These are phyloP conservation scores for Riptortus pedestris DNA, from an alignment of 1,140 invertebrate genomes.

Conservation along the genomic window DNA sequence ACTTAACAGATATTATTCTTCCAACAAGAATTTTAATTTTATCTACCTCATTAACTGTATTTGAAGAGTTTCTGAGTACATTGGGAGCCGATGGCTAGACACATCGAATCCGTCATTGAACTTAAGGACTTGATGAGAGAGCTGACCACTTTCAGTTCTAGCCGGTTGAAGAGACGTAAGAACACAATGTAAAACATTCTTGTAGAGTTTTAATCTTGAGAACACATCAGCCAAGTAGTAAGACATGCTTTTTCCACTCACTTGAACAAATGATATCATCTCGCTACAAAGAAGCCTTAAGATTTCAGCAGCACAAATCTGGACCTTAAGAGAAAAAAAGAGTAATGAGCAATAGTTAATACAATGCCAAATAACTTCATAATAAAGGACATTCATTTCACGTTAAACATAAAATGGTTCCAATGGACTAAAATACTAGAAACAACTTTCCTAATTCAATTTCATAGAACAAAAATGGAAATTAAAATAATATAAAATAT, in stretches of 20 bases:
- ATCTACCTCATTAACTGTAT: slow-evolving; percentile 56
- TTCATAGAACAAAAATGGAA: too few species aligned
- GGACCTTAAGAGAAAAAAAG: slow-evolving; percentile 45
- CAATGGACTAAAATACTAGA: too few species aligned
- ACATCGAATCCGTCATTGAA: slow-evolving; percentile 60
- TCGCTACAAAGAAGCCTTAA: slow-evolving; percentile 66
- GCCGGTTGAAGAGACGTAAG: slow-evolving; percentile 49
- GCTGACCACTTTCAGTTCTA: slow-evolving; percentile 37
- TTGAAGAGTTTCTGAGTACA: slow-evolving; percentile 66
- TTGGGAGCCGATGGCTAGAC: slow-evolving; percentile 42
- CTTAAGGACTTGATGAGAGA: slow-evolving; percentile 71
- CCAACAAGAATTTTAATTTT: too few species aligned
- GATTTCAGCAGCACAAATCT: slow-evolving; percentile 66
- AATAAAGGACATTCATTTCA: too few species aligned
- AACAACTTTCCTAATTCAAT: too few species aligned
- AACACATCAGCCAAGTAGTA: slow-evolving; percentile 74
- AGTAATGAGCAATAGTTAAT: too few species aligned
- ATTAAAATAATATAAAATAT: too few species aligned
- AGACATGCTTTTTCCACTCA: slow-evolving; percentile 68
- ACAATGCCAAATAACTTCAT: too few species aligned
- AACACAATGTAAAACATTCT: slow-evolving; percentile 75
- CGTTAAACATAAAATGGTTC: too few species aligned
- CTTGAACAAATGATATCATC: slow-evolving; percentile 67
- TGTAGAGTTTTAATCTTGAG: slow-evolving; percentile 75
- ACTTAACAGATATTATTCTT: too few species aligned